A percentile compares a stretch with the other conserved stretches of the same genome.
Conservation (phyloP, 64 coral and sea anemone species). For the Montipora efflorescens region DNA sequence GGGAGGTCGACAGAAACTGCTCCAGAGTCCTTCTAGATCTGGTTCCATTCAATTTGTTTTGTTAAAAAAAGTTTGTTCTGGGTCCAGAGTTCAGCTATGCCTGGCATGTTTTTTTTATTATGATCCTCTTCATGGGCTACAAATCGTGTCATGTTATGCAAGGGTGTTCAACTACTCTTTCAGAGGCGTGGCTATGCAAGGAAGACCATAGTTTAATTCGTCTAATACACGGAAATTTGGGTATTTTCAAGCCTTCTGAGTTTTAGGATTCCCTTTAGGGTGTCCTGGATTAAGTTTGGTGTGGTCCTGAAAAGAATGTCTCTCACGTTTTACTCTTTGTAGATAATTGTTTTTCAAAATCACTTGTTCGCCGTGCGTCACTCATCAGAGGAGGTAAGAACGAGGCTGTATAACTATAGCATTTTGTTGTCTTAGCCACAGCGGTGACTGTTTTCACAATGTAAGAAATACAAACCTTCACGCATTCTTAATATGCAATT, state of each 20-base stretch:
- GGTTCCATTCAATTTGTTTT: no score
- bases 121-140: background rate
- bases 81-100: background rate
- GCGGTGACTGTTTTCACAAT: background rate
- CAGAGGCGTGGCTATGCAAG: background rate
- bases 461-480: background rate
- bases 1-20: background rate
- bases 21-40: no score
- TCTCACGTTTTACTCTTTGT: background rate
- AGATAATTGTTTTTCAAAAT: background rate
- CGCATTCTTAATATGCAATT: background rate
- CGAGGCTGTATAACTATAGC: background rate
- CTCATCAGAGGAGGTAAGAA: background rate
- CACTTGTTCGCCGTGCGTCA: background rate
- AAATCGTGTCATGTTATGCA: background rate
- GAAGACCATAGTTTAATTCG: background rate
- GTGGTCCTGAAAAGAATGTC: background rate
- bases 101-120: background rate
- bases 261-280: background rate
- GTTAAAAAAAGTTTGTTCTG: background rate
- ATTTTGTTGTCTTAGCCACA: conserved; percentile 15
- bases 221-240: background rate
- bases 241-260: background rate
- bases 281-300: background rate
- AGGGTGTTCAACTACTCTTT: background rate